Base-by-base conservation (phyloP, 2,888 invertebrate genomes). In the Baronia brevicornis region DNA sequence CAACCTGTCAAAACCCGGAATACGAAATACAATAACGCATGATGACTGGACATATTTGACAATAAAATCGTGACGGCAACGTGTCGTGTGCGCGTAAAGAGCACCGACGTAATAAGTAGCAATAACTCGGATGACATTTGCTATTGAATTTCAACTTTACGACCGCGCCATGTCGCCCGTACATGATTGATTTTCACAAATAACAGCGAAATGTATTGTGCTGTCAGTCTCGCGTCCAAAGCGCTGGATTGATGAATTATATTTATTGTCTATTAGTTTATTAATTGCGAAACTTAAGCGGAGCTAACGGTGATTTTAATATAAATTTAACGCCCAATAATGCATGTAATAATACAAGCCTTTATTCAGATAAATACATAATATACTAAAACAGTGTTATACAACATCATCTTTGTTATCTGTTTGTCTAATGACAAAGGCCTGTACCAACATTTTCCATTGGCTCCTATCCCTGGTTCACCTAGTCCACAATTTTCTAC, bases 101-200 rank as follows among this genome's bases (percentile, higher is more conserved):
- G 12, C 19, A 29, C 15, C 34, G 7, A 44, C 52, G 52, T 56
- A 66, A 60, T 60, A 64, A 66, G 66, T 62, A 63, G 64, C 63
- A 48, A 62, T 64, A 67, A 58, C 52, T 46, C 44, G 49, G 46
- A 48, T 53, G 61, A 61, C 65, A 64, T 62, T 59, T 50, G 51
- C 63, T 57, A 64, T 68, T 60, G 63, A 63, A 62, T 60, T 60
- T 65, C 60, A 62, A 62, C 63, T 71, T 73, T 68, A 73, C 57
- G 52, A 44, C 51, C 48, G 29, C 54, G 11, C 36, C 38, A 51
- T 50, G 57, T 58, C 59, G 54, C 53, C 44, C 50, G 30, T 19
- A 33, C 36, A 51, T 68, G 70, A 70, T 68, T 65, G 71, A 71
- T 67, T 61, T 55, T 56, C 59, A 52, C 60, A 55, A 64, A 61